Conservation (phyloP, 2,113 vertebrate species). For the Cyprinodon tularosa region DNA sequence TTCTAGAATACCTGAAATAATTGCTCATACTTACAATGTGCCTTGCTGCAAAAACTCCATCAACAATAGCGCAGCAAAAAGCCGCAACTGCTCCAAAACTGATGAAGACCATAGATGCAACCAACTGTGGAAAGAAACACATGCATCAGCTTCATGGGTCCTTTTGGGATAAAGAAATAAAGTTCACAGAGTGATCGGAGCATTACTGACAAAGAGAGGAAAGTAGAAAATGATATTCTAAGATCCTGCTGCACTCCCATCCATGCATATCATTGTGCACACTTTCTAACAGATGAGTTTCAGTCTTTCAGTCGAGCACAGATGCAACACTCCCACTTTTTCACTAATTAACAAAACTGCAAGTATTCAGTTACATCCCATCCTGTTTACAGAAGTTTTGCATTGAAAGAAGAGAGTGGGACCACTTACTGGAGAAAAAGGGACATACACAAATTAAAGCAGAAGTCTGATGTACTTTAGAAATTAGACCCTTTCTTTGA, state of each 20-base stretch:
- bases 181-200: background rate
- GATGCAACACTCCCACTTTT: constrained; percentile 14
- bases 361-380: constrained; percentile 66
- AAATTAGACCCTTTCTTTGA: background rate
- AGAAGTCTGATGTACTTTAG: background rate
- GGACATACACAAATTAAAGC: background rate
- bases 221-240: background rate
- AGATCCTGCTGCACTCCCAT: background rate
- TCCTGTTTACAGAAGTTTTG: constrained; percentile 35
- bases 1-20: constrained; percentile 15
- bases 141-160: constrained; percentile 17
- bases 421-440: background rate
- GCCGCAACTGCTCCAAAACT: constrained; percentile 97
- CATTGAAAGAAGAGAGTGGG: constrained; percentile 20
- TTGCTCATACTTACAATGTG: constrained; percentile 90
- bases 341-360: constrained; percentile 44
- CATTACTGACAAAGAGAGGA: background rate
- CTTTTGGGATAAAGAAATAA: background rate
- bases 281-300: no score
- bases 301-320: background rate
- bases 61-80: constrained; percentile 98
- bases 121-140: constrained; percentile 82
- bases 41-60: constrained; percentile 96
- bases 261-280: background rate
- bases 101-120: constrained; percentile 98